Evolutionary conservation across 2,888 invertebrate genomes (phyloP).

Genomic region (Patella depressa): DNA sequence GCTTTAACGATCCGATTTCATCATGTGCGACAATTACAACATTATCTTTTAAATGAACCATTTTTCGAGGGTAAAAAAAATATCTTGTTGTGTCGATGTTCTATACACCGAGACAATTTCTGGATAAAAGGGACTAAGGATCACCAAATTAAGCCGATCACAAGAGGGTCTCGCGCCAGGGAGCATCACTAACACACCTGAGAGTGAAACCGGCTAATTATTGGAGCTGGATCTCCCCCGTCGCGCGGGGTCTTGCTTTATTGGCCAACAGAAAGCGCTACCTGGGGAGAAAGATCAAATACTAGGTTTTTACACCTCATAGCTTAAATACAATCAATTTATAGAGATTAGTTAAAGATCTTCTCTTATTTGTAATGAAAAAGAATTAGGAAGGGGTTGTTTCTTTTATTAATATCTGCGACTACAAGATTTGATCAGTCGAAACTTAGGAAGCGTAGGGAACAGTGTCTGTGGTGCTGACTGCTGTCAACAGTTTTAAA

Average conservation of each 20-base stretch:
- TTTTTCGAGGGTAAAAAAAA: too few relatives aligned
- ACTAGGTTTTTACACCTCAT: slow-evolving; percentile 2
- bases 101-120: too few relatives aligned
- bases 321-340: slow-evolving; percentile 2
- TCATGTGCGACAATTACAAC: too few relatives aligned
- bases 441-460: too few relatives aligned
- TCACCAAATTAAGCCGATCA: slow-evolving; percentile 6
- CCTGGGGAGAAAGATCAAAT: slow-evolving; percentile 3
- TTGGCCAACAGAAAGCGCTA: not conserved
- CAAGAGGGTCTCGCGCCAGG: not conserved
- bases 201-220: slow-evolving; percentile 6
- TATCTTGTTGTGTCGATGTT: too few relatives aligned
- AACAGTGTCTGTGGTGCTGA: too few relatives aligned
- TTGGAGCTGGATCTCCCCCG: not conserved
- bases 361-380: slow-evolving; percentile 1
- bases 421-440: too few relatives aligned
- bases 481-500: too few relatives aligned
- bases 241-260: not conserved
- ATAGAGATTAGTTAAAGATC: not conserved
- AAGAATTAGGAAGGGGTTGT: slow-evolving; percentile 4
- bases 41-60: too few relatives aligned
- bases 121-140: too few relatives aligned
- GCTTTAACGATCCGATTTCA: too few relatives aligned
- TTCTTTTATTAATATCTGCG: too few relatives aligned
- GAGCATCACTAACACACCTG: slow-evolving; percentile 3